Base-by-base conservation (phyloP, 2,797 vertebrate species). In the Decapterus maruadsi region DNA sequence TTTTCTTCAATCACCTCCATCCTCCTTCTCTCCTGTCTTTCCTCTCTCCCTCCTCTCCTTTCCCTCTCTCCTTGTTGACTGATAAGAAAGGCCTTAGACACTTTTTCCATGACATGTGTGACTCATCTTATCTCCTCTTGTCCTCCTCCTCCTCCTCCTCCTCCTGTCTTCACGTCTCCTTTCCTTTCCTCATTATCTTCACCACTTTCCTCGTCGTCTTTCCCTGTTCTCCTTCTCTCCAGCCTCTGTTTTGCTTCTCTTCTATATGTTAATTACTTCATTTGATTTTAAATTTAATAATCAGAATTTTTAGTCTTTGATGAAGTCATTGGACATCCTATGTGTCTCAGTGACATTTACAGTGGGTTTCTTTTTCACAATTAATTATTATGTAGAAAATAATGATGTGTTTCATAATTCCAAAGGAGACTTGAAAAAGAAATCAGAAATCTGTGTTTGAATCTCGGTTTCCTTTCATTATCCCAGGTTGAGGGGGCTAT, bases 71-170 rank as follows among this genome's bases (percentile, higher is more conserved):
- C 62, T 60, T 1, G 9, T 53, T 64, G 59, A 2, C 13, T 46
- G 81, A 87, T 85, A 83, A 81, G 67, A 43, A 0, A 62, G 19
- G 12, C 68, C 10, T 64, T 53, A 6, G 64, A 75, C 62, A 36
- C 29, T 68, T 5, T 88, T 84, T 90, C 89, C 85, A 86, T 48
- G 51, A 66, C 20, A 5, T 22, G 17, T 65, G 56, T 40, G 50
- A 1, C 50, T 36, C 22, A 19, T 59, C 57, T 58, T 76, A 72
- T 80, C 72, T 76, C 22, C 2, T 67, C 73, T 75, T 69, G 29
- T 26, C 58, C 29, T 64, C 59, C 17, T 78, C 14, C 31, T 77
- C 29, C 31, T 77, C 29, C 43, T 59, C 29, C 60, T 57, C 45
- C 58, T 77, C 51, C 36, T 67, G 29, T 81, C 82, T 60, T 57